Base-by-base conservation (phyloP, 2,888 invertebrate species). In the Hanleya hanleyi region DNA sequence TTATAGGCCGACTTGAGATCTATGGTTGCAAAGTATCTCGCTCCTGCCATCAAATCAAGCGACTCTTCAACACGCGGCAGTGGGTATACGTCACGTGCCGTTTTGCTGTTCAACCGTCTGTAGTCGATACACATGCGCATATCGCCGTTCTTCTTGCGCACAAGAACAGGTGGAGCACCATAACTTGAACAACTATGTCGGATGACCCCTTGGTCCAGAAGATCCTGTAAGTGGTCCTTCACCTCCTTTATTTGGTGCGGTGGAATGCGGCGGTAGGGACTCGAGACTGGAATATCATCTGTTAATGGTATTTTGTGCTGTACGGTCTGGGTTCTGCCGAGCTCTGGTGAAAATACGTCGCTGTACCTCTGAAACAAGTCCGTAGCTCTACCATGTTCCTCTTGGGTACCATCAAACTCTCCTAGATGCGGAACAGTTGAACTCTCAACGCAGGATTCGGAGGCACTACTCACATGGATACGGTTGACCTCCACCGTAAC, bases 131-230 rank as follows among this genome's bases (percentile, higher is more conserved):
- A 75, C n/a, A n/a, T n/a, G 26, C 77, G 57, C 18, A 69, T 35
- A 18, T 61, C 50, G n/a, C 73, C 78, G 36, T 77, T 77, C 38
- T 75, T 78, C 68, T 81, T 81, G 7, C 65, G 1, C 2, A 80
- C 74, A 9, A 78, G n/a, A 15, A 77, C 78, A 0, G 81, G 78
- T n/a, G 78, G 75, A n/a, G 77, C 75, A 51, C 73, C 81, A 9
- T 77, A 75, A 47, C 74, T 73, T 9, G 51, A 51, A n/a, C n/a
- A 51, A 51, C 51, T 51, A 51, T 51, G 51, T 18, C 51, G 12
- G 22, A 51, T 22, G 12, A 51, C 22, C 7, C 51, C 51, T 51
- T 51, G 51, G 0, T 67, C 50, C 29, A 80, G 47, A 57, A 78
- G 35, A 5, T 61, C 66, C 9, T 73, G n/a, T 5, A 77, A 64